Evolutionary conservation across 2,888 invertebrate species (phyloP).

Genomic region (Agonopterix arenella): DNA sequence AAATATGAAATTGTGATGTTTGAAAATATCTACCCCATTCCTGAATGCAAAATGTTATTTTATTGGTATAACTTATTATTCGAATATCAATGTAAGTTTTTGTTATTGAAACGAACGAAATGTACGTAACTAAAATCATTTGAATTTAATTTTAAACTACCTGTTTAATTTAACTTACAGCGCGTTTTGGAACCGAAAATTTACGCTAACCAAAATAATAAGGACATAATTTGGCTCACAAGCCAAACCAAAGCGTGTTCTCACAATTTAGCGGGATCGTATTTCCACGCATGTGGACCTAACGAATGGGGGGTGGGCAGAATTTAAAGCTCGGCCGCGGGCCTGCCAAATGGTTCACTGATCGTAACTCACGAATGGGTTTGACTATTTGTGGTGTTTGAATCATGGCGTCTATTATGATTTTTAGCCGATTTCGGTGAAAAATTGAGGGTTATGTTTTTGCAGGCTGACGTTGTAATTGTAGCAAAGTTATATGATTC

Average conservation of each 20-base stretch:
- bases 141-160: too few relatives aligned
- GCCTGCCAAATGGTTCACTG: slow-evolving; percentile 44
- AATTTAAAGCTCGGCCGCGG: slow-evolving; percentile 20
- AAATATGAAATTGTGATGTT: slow-evolving; percentile 4
- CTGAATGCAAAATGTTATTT: too few relatives aligned
- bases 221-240: slow-evolving; percentile 23
- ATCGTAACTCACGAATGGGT: slow-evolving; percentile 28
- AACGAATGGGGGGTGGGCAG: slow-evolving; percentile 27
- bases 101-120: neutral
- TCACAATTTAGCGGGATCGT: slow-evolving; percentile 13
- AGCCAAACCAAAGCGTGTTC: slow-evolving; percentile 17
- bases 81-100: neutral
- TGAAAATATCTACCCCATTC: neutral
- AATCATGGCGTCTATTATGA: too few relatives aligned
- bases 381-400: too few relatives aligned
- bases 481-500: too few relatives aligned
- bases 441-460: too few relatives aligned
- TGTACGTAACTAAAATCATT: too few relatives aligned
- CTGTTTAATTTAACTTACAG: too few relatives aligned
- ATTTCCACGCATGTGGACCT: slow-evolving; percentile 20
- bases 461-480: too few relatives aligned
- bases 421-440: too few relatives aligned
- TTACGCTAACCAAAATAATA: neutral
- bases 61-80: too few relatives aligned
- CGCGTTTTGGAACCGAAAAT: too few relatives aligned